Conservation (phyloP, 2,888 invertebrate genomes). For the Punctoribates punctum region DNA sequence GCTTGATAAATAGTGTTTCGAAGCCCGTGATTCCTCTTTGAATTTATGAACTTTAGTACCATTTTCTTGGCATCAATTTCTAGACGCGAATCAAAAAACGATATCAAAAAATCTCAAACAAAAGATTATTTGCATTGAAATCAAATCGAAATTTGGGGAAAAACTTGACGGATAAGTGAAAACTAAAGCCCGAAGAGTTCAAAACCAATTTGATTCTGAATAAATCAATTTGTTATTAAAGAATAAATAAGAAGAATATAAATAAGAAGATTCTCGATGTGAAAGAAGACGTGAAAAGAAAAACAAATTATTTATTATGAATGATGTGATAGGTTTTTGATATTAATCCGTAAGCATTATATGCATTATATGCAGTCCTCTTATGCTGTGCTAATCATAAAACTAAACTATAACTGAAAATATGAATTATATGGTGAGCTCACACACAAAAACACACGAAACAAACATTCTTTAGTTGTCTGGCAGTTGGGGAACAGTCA, state of each 20-base stretch:
- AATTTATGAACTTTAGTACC: too few relatives aligned
- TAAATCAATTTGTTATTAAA: background rate
- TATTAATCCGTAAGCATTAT: background rate
- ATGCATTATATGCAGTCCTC: background rate
- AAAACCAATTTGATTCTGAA: background rate
- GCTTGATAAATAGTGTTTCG: too few relatives aligned
- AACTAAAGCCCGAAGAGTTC: too few relatives aligned
- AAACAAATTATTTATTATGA: background rate
- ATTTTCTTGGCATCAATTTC: too few relatives aligned
- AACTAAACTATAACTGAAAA: background rate
- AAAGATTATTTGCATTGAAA: too few relatives aligned
- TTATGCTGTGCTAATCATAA: too few relatives aligned
- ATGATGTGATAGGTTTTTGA: background rate
- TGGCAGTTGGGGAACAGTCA: background rate
- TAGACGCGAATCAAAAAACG: too few relatives aligned
- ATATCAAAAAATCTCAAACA: too few relatives aligned
- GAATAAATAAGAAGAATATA: background rate
- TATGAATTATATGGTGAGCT: background rate
- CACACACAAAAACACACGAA: background rate
- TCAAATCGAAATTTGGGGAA: too few relatives aligned
- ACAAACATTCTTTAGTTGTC: background rate
- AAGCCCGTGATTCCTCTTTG: too few relatives aligned
- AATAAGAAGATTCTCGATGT: too few relatives aligned
- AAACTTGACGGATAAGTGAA: too few relatives aligned
- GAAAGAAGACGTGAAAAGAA: background rate